phyloP scores from a whole-genome alignment of 1,140 invertebrate genomes.

The Hyphantria cunea region DNA sequence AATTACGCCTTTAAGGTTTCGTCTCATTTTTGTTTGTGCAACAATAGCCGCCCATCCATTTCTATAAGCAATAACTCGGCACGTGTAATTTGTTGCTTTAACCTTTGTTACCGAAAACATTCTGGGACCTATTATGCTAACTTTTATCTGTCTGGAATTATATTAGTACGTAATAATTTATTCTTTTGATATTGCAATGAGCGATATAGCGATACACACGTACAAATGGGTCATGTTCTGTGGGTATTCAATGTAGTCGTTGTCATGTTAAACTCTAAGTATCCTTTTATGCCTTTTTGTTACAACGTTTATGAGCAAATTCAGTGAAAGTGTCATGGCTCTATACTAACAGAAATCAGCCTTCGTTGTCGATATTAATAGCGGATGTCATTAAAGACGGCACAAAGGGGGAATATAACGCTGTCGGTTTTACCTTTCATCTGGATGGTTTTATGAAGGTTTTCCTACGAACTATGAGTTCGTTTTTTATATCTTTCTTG shows the following conservation, averaged over 20 bases:
- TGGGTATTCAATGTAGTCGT: neutral
- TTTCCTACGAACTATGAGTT: neutral
- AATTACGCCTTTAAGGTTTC: slow-evolving; percentile 46
- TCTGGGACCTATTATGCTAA: slow-evolving; percentile 41
- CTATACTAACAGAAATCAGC: slow-evolving; percentile 1
- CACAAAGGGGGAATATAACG: slow-evolving; percentile 3
- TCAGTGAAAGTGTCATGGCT: slow-evolving; percentile 12
- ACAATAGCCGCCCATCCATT: slow-evolving; percentile 34
- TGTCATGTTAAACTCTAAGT: slow-evolving; percentile 14
- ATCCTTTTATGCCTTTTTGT: slow-evolving; percentile 18
- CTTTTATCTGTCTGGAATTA: slow-evolving; percentile 30
- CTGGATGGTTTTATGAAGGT: neutral
- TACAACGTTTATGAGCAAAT: slow-evolving; percentile 6
- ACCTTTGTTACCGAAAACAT: slow-evolving; percentile 47
- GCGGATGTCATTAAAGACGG: slow-evolving; percentile 6
- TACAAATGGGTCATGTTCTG: slow-evolving; percentile 4
- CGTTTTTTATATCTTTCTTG: no score
- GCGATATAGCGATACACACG: slow-evolving; percentile 26
- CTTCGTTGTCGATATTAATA: slow-evolving; percentile 18
- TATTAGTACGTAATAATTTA: slow-evolving; percentile 38
- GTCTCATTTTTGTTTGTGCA: slow-evolving; percentile 46
- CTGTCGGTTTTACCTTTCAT: neutral
- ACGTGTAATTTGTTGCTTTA: slow-evolving; percentile 54
- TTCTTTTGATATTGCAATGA: slow-evolving; percentile 31
- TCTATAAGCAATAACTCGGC: slow-evolving; percentile 27